Conservation (phyloP, 2,888 invertebrate genomes). For the Rhorus exstirpatorius region DNA sequence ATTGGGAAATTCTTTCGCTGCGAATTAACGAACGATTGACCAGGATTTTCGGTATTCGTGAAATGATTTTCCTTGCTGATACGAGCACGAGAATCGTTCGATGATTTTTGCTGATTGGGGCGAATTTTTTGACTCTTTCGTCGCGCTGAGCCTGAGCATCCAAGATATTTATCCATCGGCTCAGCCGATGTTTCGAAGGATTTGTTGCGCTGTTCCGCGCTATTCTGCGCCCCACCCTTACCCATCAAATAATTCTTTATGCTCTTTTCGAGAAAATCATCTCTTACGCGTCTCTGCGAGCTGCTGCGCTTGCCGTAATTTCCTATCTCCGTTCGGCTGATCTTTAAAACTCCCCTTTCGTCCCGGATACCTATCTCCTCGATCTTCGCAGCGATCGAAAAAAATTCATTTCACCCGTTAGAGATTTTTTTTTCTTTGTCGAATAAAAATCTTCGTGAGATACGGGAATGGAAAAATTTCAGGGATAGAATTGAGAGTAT, state of each 20-base stretch:
- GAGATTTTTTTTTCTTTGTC: background rate
- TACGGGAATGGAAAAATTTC: no score
- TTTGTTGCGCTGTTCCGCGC: conserved; percentile 18
- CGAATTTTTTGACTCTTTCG: conserved; percentile 15
- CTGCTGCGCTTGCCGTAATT: conserved; percentile 37
- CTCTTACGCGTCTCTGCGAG: conserved; percentile 41
- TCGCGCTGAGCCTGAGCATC: background rate
- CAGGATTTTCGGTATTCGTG: background rate
- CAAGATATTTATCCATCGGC: background rate
- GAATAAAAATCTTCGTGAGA: background rate
- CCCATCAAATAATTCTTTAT: conserved; percentile 67
- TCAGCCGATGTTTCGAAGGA: background rate
- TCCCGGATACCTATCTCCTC: conserved; percentile 67
- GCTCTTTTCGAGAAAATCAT: conserved; percentile 67
- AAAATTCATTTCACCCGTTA: conserved; percentile 14
- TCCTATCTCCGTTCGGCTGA: conserved; percentile 27
- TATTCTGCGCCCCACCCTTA: conserved; percentile 8
- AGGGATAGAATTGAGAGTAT: no score
- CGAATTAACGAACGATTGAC: background rate
- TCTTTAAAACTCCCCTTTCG: conserved; percentile 63
- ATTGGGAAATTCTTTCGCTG: background rate
- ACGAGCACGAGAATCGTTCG: conserved; percentile 9
- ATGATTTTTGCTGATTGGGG: background rate
- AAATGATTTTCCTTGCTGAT: conserved; percentile 13
- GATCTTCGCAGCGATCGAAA: conserved; percentile 56